Conservation (phyloP, 2,888 invertebrate genomes). For the Carpatolechia fugitivella region DNA sequence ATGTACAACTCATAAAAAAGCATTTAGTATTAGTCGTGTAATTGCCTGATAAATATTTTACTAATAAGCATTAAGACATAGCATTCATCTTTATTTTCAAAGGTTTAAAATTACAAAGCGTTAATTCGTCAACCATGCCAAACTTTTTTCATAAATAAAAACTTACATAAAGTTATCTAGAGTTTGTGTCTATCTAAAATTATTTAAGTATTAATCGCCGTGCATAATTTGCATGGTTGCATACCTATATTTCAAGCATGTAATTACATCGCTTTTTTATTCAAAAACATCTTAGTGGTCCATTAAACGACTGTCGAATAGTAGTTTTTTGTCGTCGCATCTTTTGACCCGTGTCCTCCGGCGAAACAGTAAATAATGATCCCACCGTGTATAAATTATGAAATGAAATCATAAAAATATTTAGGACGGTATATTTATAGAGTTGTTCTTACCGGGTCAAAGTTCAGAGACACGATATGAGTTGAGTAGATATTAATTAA, state of each 20-base stretch:
- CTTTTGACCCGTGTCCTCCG: constrained; percentile 59
- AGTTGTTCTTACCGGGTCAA: constrained; percentile 29
- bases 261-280: constrained; percentile 38
- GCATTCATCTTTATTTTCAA: no score
- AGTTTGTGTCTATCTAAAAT: no score
- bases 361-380: constrained; percentile 68
- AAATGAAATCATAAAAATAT: constrained; percentile 56
- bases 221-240: background rate
- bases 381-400: constrained; percentile 57
- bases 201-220: background rate
- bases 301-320: constrained; percentile 46
- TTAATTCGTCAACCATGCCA: no score
- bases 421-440: constrained; percentile 33
- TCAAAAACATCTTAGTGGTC: constrained; percentile 34
- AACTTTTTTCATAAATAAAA: no score
- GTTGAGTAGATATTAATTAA: background rate
- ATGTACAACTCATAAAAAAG: no score
- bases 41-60: constrained; percentile 68
- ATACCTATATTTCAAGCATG: constrained; percentile 6
- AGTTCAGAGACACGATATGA: background rate
- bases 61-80: constrained; percentile 63
- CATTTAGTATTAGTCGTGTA: no score
- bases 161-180: no score
- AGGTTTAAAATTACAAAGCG: no score
- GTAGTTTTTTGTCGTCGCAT: constrained; percentile 53